Percentiles rank a stretch among this genome's conserved stretches.
These are phyloP conservation scores for Silurus aristotelis DNA, from an alignment of 2,797 vertebrate species.

Conservation along the genomic window DNA sequence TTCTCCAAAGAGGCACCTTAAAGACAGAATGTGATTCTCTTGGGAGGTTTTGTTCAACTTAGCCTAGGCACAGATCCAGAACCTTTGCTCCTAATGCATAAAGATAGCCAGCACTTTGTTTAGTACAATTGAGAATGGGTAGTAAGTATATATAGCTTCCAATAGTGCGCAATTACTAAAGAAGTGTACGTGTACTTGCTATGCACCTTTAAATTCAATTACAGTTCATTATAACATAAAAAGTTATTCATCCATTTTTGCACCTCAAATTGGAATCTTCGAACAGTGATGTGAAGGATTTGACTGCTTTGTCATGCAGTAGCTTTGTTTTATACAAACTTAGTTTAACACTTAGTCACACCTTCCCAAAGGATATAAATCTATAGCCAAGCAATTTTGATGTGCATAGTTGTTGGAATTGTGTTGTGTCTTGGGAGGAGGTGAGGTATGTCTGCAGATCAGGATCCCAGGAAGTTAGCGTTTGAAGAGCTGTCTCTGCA, in stretches of 20 bases:
- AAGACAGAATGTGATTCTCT: slow-evolving; percentile 48
- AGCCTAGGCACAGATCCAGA: slow-evolving; percentile 51
- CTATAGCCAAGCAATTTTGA: slow-evolving; percentile 53
- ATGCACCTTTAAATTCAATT: neutral
- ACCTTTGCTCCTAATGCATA: slow-evolving; percentile 32
- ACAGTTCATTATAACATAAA: neutral
- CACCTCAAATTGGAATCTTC: neutral
- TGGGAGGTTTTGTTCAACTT: slow-evolving; percentile 64
- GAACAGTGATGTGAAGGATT: neutral
- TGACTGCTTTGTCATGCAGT: neutral
- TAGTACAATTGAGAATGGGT: neutral
- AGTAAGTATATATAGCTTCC: neutral
- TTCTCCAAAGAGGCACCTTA: slow-evolving; percentile 40
- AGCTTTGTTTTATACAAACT: neutral
- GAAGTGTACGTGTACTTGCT: neutral
- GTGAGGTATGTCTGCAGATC: slow-evolving; percentile 61
- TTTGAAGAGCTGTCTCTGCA: slow-evolving; percentile 57
- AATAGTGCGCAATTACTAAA: neutral
- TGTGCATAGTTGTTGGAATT: slow-evolving; percentile 44
- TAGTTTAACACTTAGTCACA: neutral
- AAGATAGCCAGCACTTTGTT: neutral
- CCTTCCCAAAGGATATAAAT: slow-evolving; percentile 28
- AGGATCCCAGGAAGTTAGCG: slow-evolving; percentile 43
- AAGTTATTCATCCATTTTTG: neutral
- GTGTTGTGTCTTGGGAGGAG: slow-evolving; percentile 67